Evolutionary conservation across 2,888 invertebrate genomes (phyloP).

Genomic region (Coecobrya sp.): DNA sequence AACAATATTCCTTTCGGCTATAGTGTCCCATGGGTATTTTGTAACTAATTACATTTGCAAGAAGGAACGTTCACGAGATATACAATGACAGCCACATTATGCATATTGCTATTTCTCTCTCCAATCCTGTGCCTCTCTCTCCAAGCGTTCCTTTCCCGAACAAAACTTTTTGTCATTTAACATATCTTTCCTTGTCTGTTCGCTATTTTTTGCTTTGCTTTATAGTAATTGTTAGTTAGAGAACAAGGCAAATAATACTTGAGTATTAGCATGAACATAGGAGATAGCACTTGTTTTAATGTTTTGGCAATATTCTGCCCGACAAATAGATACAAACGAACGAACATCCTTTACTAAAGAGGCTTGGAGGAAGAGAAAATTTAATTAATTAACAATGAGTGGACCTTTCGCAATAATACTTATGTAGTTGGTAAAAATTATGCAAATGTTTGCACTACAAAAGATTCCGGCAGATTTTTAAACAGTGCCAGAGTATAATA

Average conservation of each 20-base stretch:
- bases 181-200: slow-evolving; percentile 13
- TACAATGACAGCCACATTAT: slow-evolving; percentile 58
- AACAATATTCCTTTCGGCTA: slow-evolving; percentile 62
- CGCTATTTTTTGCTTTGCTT: slow-evolving; percentile 3
- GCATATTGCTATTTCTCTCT: slow-evolving; percentile 4
- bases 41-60: slow-evolving; percentile 79
- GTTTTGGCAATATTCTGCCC: background rate
- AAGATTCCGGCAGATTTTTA: background rate
- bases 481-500: background rate
- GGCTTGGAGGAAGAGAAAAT: background rate
- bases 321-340: background rate
- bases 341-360: background rate
- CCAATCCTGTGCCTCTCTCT: background rate
- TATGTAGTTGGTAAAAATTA: slow-evolving; percentile 1
- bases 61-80: slow-evolving; percentile 51
- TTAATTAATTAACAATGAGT: slow-evolving; percentile 37
- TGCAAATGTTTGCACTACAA: slow-evolving; percentile 15
- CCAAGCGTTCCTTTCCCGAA: background rate
- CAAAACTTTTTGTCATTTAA: slow-evolving; percentile 57
- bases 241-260: slow-evolving; percentile 26
- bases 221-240: background rate
- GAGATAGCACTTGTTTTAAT: background rate
- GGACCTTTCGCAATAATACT: background rate
- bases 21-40: slow-evolving; percentile 74
- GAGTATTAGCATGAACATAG: background rate